Evolutionary conservation across 2,113 vertebrate species (phyloP).

Genomic region (Hydrolagus affinis): DNA sequence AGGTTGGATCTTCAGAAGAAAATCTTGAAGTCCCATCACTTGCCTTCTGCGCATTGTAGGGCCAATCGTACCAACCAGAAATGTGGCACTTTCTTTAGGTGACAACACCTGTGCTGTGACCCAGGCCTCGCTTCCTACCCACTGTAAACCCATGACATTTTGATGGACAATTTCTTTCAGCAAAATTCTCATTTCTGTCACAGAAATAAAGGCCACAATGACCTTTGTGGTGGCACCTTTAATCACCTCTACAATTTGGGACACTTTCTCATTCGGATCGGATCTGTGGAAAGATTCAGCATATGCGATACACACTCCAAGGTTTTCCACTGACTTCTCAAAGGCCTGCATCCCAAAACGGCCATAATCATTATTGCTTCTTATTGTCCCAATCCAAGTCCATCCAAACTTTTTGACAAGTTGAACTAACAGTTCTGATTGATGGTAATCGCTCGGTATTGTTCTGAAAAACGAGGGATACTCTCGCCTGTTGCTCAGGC

Average conservation of each 20-base stretch:
- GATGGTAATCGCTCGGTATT: constrained; percentile 40
- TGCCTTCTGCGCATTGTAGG: not conserved
- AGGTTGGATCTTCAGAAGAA: not conserved
- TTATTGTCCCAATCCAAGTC: constrained; percentile 59
- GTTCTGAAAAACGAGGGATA: constrained; percentile 44
- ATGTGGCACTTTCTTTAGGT: not conserved
- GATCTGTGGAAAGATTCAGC: constrained; percentile 57
- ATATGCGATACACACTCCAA: constrained; percentile 53
- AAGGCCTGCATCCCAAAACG: constrained; percentile 54
- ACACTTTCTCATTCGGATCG: constrained; percentile 44
- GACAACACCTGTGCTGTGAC: constrained; percentile 59
- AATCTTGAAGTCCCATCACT: not conserved
- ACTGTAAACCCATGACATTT: constrained; percentile 58
- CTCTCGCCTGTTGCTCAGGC: constrained; percentile 34
- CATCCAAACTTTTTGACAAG: constrained; percentile 55
- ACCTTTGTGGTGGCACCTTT: constrained; percentile 53
- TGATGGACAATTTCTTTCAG: constrained; percentile 56
- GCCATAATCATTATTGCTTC: constrained; percentile 53
- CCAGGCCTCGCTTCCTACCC: constrained; percentile 66
- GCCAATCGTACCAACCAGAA: constrained; percentile 7
- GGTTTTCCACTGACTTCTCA: constrained; percentile 48
- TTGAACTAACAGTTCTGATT: constrained; percentile 53
- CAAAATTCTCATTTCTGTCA: constrained; percentile 48
- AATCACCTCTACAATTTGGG: constrained; percentile 54
- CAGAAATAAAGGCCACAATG: constrained; percentile 54